phyloP scores from a whole-genome alignment of 2,888 invertebrate species.

The Athripsodes cinereus region DNA sequence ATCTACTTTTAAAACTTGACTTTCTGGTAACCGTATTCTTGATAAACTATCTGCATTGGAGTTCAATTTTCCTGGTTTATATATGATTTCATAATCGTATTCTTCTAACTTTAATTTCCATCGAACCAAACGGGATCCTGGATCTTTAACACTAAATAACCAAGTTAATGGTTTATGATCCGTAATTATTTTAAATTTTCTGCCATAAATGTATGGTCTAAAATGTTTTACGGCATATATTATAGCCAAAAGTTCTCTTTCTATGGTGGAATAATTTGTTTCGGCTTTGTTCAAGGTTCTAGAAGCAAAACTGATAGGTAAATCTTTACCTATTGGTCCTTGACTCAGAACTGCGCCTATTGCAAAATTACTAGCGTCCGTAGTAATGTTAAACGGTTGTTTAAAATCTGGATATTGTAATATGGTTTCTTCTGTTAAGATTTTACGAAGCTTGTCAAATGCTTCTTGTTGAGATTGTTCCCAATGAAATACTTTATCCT shows the following conservation, averaged over 20 bases:
- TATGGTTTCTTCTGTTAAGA: constrained; percentile 3
- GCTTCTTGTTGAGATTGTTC: constrained; percentile 6
- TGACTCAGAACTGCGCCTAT: constrained; percentile 8
- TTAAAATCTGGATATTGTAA: constrained; percentile 9
- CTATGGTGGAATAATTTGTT: constrained; percentile 11
- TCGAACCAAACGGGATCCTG: constrained; percentile 30
- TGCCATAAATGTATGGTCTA: constrained; percentile 32
- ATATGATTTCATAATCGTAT: constrained; percentile 31
- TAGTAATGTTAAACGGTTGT: constrained; percentile 9
- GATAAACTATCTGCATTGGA: constrained; percentile 28
- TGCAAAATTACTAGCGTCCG: constrained; percentile 8
- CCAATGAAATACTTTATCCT: constrained; percentile 21
- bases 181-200: constrained; percentile 30
- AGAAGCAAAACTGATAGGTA: constrained; percentile 9
- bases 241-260: constrained; percentile 9
- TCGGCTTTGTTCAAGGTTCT: constrained; percentile 10
- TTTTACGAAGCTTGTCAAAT: constrained; percentile 1
- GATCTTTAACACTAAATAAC: constrained; percentile 30
- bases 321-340: constrained; percentile 6
- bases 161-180: constrained; percentile 31
- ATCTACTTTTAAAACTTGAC: constrained; percentile 13
- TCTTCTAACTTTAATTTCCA: constrained; percentile 32
- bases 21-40: too few relatives aligned
- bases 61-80: constrained; percentile 31
- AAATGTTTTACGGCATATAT: constrained; percentile 30